These are phyloP conservation scores for Percina caprodes DNA, from an alignment of 2,113 vertebrate genomes.

Conservation along the genomic window DNA sequence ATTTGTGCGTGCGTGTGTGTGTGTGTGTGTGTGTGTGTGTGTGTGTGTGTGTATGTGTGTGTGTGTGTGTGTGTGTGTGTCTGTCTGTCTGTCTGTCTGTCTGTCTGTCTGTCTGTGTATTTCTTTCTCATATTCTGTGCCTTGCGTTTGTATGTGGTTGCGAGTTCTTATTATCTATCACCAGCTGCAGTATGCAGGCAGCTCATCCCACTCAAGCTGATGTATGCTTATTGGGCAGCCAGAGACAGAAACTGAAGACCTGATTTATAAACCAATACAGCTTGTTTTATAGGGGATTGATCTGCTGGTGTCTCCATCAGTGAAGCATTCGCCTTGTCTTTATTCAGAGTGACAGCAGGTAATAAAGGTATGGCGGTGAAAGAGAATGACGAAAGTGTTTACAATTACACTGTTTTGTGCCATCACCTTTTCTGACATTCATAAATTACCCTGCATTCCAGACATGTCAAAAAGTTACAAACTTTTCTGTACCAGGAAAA, in stretches of 20 bases:
- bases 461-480: conserved; percentile 6
- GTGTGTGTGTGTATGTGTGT: not conserved
- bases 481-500: conserved; percentile 13
- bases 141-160: conserved; percentile 11
- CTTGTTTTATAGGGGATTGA: conserved; percentile 77
- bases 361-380: conserved; percentile 56
- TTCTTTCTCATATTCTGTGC: not conserved
- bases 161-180: conserved; percentile 54
- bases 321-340: conserved; percentile 60
- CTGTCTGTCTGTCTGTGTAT: not conserved
- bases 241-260: conserved; percentile 53
- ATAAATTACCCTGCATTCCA: conserved; percentile 19
- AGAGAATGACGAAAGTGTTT: conserved; percentile 57
- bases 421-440: conserved; percentile 51
- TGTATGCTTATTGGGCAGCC: conserved; percentile 75
- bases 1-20: not conserved
- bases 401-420: conserved; percentile 48
- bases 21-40: conserved; percentile 1
- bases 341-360: conserved; percentile 68
- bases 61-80: too few relatives aligned
- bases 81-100: too few relatives aligned
- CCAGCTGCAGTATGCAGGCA: conserved; percentile 63
- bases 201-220: conserved; percentile 70
- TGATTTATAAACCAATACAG: conserved; percentile 76
- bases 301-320: conserved; percentile 62